Evolutionary conservation across 2,888 invertebrate species (phyloP).

Genomic region (Adelphocoris suturalis): DNA sequence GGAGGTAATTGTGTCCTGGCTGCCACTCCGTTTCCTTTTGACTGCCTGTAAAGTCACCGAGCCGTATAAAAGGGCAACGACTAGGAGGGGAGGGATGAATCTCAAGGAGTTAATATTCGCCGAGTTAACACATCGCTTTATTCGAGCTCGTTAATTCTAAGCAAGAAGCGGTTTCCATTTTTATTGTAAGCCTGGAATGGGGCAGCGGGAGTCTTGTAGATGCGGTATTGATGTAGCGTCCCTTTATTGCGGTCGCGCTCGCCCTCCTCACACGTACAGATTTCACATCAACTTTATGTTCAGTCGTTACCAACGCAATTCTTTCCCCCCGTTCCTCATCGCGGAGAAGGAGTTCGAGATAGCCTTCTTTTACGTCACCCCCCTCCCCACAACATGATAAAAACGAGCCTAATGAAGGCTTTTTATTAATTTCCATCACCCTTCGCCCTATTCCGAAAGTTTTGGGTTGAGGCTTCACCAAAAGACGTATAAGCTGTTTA

Average conservation of each 20-base stretch:
- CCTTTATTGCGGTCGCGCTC: constrained; percentile 13
- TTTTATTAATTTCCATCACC: constrained; percentile 53
- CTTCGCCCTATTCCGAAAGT: background rate
- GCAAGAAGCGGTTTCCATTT: constrained; percentile 44
- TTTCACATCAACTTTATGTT: constrained; percentile 50
- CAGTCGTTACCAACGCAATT: constrained; percentile 55
- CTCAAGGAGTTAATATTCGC: constrained; percentile 52
- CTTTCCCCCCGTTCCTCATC: constrained; percentile 7
- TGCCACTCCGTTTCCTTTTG: background rate
- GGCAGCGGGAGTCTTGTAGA: constrained; percentile 49
- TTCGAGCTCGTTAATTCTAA: constrained; percentile 54
- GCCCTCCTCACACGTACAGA: constrained; percentile 59
- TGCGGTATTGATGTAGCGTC: constrained; percentile 37
- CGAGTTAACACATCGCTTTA: constrained; percentile 52
- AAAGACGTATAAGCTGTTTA: constrained; percentile 40
- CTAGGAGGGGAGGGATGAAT: background rate
- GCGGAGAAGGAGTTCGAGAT: constrained; percentile 29
- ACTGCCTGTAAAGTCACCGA: background rate
- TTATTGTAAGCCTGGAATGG: constrained; percentile 33
- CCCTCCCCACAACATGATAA: constrained; percentile 41
- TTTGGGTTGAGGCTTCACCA: background rate
- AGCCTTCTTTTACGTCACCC: constrained; percentile 32
- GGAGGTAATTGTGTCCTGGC: background rate
- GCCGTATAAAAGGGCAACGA: background rate
- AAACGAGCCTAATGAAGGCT: constrained; percentile 56